phyloP scores from a whole-genome alignment of 1,140 invertebrate genomes.

The Pissodes strobi region DNA sequence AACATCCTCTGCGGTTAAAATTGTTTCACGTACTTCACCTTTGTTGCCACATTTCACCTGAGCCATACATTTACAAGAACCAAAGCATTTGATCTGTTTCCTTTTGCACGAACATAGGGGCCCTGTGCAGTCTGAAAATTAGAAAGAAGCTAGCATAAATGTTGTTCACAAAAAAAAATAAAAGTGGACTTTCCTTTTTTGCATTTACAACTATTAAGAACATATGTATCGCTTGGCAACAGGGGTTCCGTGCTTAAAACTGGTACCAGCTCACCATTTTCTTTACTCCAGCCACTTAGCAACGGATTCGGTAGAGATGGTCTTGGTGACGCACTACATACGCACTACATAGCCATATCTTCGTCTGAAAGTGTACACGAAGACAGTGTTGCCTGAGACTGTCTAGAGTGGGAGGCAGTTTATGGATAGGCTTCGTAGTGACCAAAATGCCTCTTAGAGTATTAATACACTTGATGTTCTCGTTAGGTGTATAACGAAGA shows the following conservation, averaged over 20 bases:
- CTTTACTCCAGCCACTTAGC: too few species aligned
- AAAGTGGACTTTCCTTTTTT: not conserved
- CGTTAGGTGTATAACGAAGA: not conserved
- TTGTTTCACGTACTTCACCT: too few species aligned
- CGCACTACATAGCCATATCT: not conserved
- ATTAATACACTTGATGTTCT: not conserved
- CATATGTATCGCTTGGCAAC: not conserved
- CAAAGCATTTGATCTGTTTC: constrained; percentile 1
- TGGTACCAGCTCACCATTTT: not conserved
- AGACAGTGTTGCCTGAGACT: too few species aligned
- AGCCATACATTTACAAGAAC: constrained; percentile 8
- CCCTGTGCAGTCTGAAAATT: constrained; percentile 1
- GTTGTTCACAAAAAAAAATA: not conserved
- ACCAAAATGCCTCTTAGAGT: not conserved
- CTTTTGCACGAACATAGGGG: constrained; percentile 3
- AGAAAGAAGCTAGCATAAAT: too few species aligned
- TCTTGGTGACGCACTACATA: not conserved
- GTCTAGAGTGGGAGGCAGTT: too few species aligned
- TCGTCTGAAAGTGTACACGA: too few species aligned
- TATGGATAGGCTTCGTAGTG: not conserved
- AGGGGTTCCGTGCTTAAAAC: not conserved
- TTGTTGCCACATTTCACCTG: constrained; percentile 1
- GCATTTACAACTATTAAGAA: not conserved
- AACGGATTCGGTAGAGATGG: not conserved
- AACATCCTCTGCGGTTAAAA: too few species aligned